These are phyloP conservation scores for Lycia hirtaria DNA, from an alignment of 2,888 invertebrate genomes.

Conservation along the genomic window DNA sequence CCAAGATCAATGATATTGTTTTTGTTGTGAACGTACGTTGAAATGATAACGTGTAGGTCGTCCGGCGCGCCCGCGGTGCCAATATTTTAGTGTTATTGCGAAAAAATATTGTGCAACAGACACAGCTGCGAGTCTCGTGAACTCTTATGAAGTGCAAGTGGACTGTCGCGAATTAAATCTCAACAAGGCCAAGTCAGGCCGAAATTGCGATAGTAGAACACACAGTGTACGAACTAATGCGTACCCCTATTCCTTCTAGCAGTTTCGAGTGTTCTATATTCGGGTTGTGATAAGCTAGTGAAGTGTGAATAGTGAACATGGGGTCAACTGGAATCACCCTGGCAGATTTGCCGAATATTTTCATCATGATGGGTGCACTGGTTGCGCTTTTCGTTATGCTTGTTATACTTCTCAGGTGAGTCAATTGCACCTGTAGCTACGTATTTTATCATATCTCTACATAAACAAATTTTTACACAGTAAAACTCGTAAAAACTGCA, in stretches of 20 bases:
- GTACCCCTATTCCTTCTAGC: constrained; percentile 46
- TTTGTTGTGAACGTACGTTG: constrained; percentile 68
- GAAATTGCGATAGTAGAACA: constrained; percentile 53
- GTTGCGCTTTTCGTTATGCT: constrained; percentile 91
- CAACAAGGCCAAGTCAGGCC: constrained; percentile 49
- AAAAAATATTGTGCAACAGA: constrained; percentile 55
- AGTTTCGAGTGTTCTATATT: constrained; percentile 53
- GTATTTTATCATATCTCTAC: neutral
- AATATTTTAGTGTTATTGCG: constrained; percentile 54
- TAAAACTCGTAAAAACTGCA: neutral
- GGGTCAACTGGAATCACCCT: constrained; percentile 86
- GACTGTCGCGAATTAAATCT: constrained; percentile 56
- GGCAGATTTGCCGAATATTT: constrained; percentile 90
- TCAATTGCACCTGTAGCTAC: constrained; percentile 29
- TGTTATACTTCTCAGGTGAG: constrained; percentile 90
- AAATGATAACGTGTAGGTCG: constrained; percentile 53
- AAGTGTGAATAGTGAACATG: constrained; percentile 59
- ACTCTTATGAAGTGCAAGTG: constrained; percentile 15
- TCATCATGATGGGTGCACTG: constrained; percentile 90
- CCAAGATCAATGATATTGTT: constrained; percentile 75
- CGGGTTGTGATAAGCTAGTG: constrained; percentile 53
- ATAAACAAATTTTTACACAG: neutral
- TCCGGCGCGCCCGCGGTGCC: constrained; percentile 41
- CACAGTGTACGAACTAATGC: constrained; percentile 64
- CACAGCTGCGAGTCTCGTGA: constrained; percentile 37